A percentile compares a stretch with the other conserved stretches of the same genome.
Evolutionary conservation across 2,888 invertebrate genomes (phyloP).

Genomic region (Eledona agricola): DNA sequence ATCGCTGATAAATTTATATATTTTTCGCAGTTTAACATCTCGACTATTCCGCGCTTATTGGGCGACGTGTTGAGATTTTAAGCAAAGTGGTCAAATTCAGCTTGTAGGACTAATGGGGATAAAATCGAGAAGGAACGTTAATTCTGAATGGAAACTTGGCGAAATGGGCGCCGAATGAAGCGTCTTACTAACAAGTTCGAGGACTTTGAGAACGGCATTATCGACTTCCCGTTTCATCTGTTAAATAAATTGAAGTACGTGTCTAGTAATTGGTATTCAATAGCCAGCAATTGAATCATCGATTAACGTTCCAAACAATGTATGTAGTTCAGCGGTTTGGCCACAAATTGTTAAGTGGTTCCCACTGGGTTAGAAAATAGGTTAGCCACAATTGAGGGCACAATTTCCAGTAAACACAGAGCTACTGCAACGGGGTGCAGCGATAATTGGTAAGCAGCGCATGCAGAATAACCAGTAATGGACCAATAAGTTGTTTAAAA

Average conservation of each 20-base stretch:
- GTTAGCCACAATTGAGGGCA: slow-evolving; percentile 46
- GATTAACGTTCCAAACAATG: slow-evolving; percentile 47
- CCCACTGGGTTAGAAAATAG: slow-evolving; percentile 52
- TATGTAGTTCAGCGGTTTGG: slow-evolving; percentile 45
- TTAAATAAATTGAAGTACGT: slow-evolving; percentile 17
- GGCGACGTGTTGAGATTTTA: no score
- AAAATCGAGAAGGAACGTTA: no score
- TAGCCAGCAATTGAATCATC: slow-evolving; percentile 45
- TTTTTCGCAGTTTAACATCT: no score
- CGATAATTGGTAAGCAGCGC: slow-evolving; percentile 42
- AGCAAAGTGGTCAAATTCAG: no score
- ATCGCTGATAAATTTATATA: no score
- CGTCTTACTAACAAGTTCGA: no score
- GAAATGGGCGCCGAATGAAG: no score
- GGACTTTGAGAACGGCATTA: no score
- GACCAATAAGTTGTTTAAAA: slow-evolving; percentile 46
- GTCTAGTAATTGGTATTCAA: slow-evolving; percentile 38
- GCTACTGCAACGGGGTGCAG: slow-evolving; percentile 38
- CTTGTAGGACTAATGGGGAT: no score
- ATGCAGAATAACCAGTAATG: slow-evolving; percentile 43
- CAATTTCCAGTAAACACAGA: slow-evolving; percentile 46
- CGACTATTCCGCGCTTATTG: no score
- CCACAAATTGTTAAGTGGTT: slow-evolving; percentile 53
- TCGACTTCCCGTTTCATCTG: slow-evolving; percentile 24
- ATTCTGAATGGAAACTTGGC: no score